Conservation (phyloP, 2,888 invertebrate species). For the Philereme transversata region DNA sequence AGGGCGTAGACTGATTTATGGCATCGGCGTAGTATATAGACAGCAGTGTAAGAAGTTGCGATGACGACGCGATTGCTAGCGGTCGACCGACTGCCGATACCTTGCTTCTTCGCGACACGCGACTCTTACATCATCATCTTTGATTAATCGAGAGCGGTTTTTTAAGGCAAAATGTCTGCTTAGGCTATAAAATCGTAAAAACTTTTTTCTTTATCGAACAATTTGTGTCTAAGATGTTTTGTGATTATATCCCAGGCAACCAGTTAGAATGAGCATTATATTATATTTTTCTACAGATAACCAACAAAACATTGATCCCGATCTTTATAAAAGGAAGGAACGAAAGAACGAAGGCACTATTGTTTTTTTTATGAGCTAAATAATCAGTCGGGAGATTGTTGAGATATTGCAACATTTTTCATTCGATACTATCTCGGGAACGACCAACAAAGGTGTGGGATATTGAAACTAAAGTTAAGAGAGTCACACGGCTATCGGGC, state of each 20-base stretch:
- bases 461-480: constrained; percentile 48
- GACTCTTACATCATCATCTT: constrained; percentile 51
- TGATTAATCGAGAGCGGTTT: constrained; percentile 48
- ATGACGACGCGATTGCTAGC: constrained; percentile 74
- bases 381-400: no score
- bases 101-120: constrained; percentile 49
- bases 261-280: no score
- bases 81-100: constrained; percentile 51
- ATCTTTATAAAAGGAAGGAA: no score
- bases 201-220: background rate
- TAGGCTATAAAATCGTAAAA: constrained; percentile 3
- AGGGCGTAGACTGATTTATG: constrained; percentile 77
- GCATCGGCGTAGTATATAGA: constrained; percentile 66
- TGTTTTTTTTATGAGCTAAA: no score
- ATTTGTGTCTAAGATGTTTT: no score
- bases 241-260: no score
- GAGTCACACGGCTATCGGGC: constrained; percentile 61
- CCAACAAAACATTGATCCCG: no score
- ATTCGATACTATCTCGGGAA: constrained; percentile 1
- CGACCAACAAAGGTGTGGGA: constrained; percentile 26
- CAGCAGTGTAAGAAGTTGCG: constrained; percentile 67
- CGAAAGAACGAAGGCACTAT: no score
- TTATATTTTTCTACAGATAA: no score
- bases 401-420: background rate
- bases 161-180: constrained; percentile 11